These are phyloP conservation scores for Flexamia atlantica DNA, from an alignment of 2,888 invertebrate species.

Conservation along the genomic window DNA sequence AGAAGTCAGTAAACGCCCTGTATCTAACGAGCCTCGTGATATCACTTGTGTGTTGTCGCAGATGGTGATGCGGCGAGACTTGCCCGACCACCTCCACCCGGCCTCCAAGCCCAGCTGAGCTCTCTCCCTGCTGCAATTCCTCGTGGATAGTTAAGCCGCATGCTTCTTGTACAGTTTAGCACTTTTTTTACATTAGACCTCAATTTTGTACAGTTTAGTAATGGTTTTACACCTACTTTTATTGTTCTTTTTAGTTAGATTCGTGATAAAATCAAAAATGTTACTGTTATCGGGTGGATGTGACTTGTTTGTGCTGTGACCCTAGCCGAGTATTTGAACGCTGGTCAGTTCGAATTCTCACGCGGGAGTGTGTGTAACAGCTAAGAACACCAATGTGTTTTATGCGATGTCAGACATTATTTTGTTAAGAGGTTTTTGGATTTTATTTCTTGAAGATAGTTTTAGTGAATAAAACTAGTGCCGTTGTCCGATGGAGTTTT, in stretches of 20 bases:
- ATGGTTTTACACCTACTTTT: constrained; percentile 7
- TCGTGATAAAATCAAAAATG: constrained; percentile 34
- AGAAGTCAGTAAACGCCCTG: no score
- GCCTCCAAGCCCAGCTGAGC: constrained; percentile 64
- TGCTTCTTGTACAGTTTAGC: constrained; percentile 12
- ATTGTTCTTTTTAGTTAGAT: background rate
- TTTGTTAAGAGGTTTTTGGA: background rate
- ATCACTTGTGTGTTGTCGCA: constrained; percentile 53
- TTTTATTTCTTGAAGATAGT: background rate
- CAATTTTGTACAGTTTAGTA: no score
- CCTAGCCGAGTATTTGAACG: background rate
- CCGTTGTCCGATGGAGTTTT: background rate
- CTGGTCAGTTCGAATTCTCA: background rate
- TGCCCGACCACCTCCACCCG: constrained; percentile 64
- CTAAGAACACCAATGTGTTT: constrained; percentile 14
- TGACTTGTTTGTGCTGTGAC: constrained; percentile 6
- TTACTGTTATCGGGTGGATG: constrained; percentile 4
- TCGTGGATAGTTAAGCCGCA: background rate
- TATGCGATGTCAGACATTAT: background rate
- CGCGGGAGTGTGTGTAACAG: background rate
- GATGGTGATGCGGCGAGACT: constrained; percentile 68
- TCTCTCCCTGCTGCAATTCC: constrained; percentile 19
- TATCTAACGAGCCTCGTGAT: no score
- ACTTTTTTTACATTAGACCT: no score
- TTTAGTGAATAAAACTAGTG: background rate